phyloP scores from a whole-genome alignment of 2,113 vertebrate species.

The Jacana jacana region DNA sequence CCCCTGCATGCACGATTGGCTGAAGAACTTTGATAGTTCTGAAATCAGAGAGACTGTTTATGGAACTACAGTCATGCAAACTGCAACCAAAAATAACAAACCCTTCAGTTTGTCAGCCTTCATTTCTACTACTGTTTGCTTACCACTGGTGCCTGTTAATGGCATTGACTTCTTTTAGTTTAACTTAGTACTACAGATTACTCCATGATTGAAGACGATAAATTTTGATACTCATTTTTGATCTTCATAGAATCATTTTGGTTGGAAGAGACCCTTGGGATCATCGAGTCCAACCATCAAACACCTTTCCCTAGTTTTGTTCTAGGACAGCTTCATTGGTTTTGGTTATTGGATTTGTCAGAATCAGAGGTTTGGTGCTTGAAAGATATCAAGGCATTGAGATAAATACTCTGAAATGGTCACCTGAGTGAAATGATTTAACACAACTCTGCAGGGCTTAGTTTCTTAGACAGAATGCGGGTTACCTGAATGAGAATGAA shows the following conservation, averaged over 20 bases:
- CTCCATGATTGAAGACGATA: not conserved
- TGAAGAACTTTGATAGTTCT: not conserved
- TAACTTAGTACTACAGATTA: not conserved
- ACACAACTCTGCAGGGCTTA: not conserved
- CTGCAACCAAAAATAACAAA: not conserved
- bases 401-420: not conserved
- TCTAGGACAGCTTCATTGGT: not conserved
- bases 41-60: not conserved
- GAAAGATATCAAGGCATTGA: not conserved
- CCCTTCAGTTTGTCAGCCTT: slow-evolving; percentile 19
- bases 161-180: not conserved
- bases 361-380: not conserved
- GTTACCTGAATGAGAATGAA: not conserved
- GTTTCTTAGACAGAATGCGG: not conserved
- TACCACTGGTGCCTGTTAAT: not conserved
- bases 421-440: not conserved
- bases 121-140: not conserved
- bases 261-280: no score
- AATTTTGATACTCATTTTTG: not conserved
- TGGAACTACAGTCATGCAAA: not conserved
- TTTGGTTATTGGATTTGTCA: not conserved
- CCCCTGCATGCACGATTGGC: not conserved
- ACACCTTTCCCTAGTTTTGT: not conserved
- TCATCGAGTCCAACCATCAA: no score
- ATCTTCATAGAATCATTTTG: no score